A percentile compares a stretch with the other conserved stretches of the same genome.
These are phyloP conservation scores for Heliconius cydno DNA, from an alignment of 2,888 invertebrate genomes.

Conservation along the genomic window DNA sequence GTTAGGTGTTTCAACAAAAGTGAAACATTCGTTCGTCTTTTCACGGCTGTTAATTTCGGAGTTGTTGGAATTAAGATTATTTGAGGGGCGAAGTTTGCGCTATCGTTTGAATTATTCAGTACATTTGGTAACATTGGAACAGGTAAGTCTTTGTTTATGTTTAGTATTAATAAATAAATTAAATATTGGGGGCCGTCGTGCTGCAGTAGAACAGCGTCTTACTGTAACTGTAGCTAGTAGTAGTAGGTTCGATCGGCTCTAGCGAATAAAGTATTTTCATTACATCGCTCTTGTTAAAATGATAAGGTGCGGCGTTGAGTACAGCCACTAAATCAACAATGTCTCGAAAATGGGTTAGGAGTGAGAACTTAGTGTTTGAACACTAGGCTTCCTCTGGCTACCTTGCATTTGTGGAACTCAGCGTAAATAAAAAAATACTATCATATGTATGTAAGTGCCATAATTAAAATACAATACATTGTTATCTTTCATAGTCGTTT, in stretches of 20 bases:
- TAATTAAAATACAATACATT: no score
- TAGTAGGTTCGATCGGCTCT: neutral
- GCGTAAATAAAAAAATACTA: no score
- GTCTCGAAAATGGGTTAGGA: no score
- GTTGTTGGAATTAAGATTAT: slow-evolving; percentile 35
- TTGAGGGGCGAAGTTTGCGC: slow-evolving; percentile 44
- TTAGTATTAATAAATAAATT: slow-evolving; percentile 6
- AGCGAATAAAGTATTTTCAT: neutral
- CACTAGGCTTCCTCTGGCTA: no score
- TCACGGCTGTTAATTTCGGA: slow-evolving; percentile 36
- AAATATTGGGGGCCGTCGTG: neutral
- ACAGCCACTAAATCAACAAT: no score
- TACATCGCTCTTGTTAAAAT: neutral
- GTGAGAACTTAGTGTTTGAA: no score
- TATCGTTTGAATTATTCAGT: slow-evolving; percentile 37
- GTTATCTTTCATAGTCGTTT: no score
- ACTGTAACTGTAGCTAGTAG: neutral
- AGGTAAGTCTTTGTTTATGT: slow-evolving; percentile 20
- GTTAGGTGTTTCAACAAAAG: slow-evolving; percentile 25
- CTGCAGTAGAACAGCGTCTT: neutral
- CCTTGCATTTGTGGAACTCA: no score
- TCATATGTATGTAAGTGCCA: no score
- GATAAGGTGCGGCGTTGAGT: neutral
- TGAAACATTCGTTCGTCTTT: slow-evolving; percentile 30
- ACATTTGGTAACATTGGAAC: slow-evolving; percentile 30